phyloP scores from a whole-genome alignment of 2,888 invertebrate species.

The Julus scanicus region DNA sequence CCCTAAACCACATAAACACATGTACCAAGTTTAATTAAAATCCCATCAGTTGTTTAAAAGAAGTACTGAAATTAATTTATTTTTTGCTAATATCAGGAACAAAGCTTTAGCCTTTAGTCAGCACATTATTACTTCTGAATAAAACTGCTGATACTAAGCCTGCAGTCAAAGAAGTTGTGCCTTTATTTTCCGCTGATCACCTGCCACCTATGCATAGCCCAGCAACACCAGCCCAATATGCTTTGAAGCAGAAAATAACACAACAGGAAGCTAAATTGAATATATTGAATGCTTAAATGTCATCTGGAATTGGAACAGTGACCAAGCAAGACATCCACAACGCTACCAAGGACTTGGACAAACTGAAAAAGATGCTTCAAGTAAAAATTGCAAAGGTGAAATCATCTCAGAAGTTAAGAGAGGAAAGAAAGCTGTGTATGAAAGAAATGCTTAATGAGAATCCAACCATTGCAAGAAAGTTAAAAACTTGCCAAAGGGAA shows the following conservation, averaged over 20 bases:
- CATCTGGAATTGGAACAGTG: constrained; percentile 50
- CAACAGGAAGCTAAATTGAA: constrained; percentile 47
- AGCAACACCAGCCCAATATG: constrained; percentile 17
- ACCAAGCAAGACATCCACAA: constrained; percentile 45
- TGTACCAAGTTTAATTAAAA: too few species aligned
- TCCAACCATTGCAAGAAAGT: constrained; percentile 1
- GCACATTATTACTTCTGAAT: not conserved
- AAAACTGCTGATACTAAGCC: not conserved
- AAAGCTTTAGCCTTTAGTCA: not conserved
- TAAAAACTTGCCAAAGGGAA: not conserved
- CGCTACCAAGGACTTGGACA: constrained; percentile 45
- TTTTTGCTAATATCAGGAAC: not conserved
- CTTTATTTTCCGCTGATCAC: not conserved
- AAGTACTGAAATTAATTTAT: not conserved
- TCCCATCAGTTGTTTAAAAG: too few species aligned
- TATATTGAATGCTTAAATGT: constrained; percentile 27
- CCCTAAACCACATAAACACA: too few species aligned
- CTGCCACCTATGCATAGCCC: not conserved
- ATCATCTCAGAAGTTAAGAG: not conserved
- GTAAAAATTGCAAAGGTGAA: not conserved
- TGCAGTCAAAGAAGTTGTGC: not conserved
- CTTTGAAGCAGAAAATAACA: constrained; percentile 40
- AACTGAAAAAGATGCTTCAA: constrained; percentile 46
- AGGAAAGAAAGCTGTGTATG: not conserved
- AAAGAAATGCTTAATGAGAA: not conserved